Evolutionary conservation across 2,797 vertebrate genomes (phyloP), one percentile per base, ranked within the genome.

Genomic region (Bovichtus diacanthus): DNA sequence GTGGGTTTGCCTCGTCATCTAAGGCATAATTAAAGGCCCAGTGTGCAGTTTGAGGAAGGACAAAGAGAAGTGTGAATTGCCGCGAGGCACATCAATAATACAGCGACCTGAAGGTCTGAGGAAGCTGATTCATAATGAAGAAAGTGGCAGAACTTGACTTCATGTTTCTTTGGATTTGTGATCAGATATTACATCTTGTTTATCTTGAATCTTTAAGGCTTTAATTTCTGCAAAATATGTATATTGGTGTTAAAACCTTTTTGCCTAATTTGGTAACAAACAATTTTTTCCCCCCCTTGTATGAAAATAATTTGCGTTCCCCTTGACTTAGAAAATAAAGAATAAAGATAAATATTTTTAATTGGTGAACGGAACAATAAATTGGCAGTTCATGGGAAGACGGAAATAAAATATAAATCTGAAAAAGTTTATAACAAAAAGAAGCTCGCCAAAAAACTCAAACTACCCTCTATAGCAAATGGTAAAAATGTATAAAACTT

Each of bases 1-100:
- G 31, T 65, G 44, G 59, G 71, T 80, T 87, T 86, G 47, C 69
- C 80, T 44, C 29, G 85, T 90, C 76, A 83, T 70, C 64, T 43
- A 19, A 56, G 51, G 62, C 68, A 47, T 56, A 83, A 72, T 83
- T 61, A 50, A 80, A 87, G 83, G 70, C 59, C 66, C 62, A 34
- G n/a, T 39, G 36, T 43, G 58, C 61, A 51, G 71, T 78, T 18
- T 78, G 66, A 84, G 56, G 50, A 44, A 51, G 31, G 39, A 67
- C 65, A 63, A 84, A 79, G 62, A 61, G 41, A 74, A 62, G 72
- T 53, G 64, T 73, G 82, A 79, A 70, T 59, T 67, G 82, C 60
- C 80, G 72, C 70, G 54, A 58, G 71, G 50, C 66, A 67, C 76
- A 70, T 78, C 66, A 55, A 50, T 43, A 72, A 84, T 81, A 81